Evolutionary conservation across 1,140 invertebrate species (phyloP), one percentile per base, ranked within the genome.

Genomic region (Cydia pomonella): DNA sequence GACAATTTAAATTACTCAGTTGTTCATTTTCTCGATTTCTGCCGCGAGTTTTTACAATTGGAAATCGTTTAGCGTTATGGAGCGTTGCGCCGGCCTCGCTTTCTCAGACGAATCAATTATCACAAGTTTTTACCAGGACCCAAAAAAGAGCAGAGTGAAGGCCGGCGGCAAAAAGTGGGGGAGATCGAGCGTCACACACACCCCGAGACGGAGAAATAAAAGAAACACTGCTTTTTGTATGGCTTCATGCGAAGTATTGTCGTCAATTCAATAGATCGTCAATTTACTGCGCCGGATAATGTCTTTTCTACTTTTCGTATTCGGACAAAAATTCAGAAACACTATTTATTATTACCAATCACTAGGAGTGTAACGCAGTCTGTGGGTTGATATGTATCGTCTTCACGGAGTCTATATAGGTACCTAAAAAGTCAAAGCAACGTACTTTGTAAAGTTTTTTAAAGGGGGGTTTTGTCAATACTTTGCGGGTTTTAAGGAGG

Each of bases 91-190:
- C 53, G 53, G 53, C 53, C 53, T 59, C 53, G 53, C 53, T 59
- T 23, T 59, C 53, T 59, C 53, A 59, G 53, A 23, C 53, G 53
- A 59, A 59, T 59, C 53, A 59, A 59, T 59, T 59, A 59, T 12
- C 53, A 5, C 18, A 5, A 23, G 18, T 59, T 59, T 59, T 59
- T 21, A 18, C 18, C 7, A 23, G 3, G 7, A 7, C 50, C 53
- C 21, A 21, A 59, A 59, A 59, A 59, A 53, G 16, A 16, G 6
- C 6, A 7, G 18, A 53, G 16, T 10, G 53, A 23, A 59, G 53
- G 53, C 53, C 53, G 50, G 4, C 50, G n/a, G 53, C 21, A 59
- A 59, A 59, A 59, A 59, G 53, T n/a, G 47, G 16, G 13, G 47
- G 47, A 59, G 53, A 21, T n/a, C 16, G 53, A 50, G 47, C 47